A percentile compares a stretch with the other conserved stretches of the same genome.
These are phyloP conservation scores for Atopsyche davidsoni DNA, from an alignment of 1,140 invertebrate species.

Conservation along the genomic window DNA sequence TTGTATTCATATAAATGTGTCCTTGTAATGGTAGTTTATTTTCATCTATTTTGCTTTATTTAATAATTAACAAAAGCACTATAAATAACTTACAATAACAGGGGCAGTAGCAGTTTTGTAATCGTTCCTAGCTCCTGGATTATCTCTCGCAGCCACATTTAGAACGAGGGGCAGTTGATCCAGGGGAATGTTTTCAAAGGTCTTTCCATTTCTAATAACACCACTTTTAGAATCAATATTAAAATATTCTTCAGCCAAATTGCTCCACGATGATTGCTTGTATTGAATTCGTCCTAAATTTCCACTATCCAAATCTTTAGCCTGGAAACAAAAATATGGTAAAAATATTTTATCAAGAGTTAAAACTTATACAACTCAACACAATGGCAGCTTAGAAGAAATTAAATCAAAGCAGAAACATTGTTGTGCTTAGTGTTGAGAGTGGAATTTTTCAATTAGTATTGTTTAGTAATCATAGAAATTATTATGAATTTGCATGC, in stretches of 20 bases:
- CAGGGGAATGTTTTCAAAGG: slow-evolving; percentile 59
- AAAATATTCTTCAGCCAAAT: slow-evolving; percentile 63
- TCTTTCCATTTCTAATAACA: slow-evolving; percentile 64
- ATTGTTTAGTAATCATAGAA: too few species aligned
- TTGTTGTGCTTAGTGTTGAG: too few species aligned
- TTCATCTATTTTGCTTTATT: neutral
- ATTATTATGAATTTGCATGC: too few species aligned
- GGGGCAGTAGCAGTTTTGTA: slow-evolving; percentile 57
- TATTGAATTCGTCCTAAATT: slow-evolving; percentile 72
- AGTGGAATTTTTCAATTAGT: too few species aligned
- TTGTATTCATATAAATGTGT: too few species aligned
- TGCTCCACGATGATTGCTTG: slow-evolving; percentile 54
- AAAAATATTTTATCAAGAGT: slow-evolving; percentile 6
- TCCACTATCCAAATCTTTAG: slow-evolving; percentile 76
- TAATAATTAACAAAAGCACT: too few species aligned
- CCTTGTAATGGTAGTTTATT: neutral
- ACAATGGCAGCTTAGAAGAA: too few species aligned
- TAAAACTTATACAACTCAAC: too few species aligned
- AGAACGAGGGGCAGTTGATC: slow-evolving; percentile 66
- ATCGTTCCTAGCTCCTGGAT: slow-evolving; percentile 56
- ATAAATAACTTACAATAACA: slow-evolving; percentile 55
- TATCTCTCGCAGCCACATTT: slow-evolving; percentile 68
- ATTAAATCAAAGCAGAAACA: too few species aligned
- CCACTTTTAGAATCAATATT: slow-evolving; percentile 66
- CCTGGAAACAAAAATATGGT: slow-evolving; percentile 46